phyloP scores from a whole-genome alignment of 2,888 invertebrate species.

The Frankliniella intonsa region DNA sequence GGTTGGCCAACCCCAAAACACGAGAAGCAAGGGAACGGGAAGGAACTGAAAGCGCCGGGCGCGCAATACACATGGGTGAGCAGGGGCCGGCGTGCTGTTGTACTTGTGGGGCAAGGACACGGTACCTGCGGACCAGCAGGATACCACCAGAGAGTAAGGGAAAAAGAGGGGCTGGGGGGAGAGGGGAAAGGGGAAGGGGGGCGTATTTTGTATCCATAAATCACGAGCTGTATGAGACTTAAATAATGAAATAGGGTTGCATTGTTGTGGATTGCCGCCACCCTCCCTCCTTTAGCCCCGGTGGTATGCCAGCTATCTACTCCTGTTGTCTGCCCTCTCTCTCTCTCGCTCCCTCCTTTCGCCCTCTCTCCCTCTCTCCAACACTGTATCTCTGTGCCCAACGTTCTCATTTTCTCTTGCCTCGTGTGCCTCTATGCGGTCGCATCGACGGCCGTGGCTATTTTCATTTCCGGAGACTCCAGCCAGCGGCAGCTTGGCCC shows the following conservation, averaged over 20 bases:
- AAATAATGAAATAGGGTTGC: conserved; percentile 20
- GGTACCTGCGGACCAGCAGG: too few relatives aligned
- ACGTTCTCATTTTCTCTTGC: neutral
- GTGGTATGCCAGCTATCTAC: too few relatives aligned
- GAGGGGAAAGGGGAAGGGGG: neutral
- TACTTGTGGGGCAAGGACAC: too few relatives aligned
- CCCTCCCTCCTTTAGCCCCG: too few relatives aligned
- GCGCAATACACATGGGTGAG: too few relatives aligned
- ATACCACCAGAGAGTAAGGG: neutral
- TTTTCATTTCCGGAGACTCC: conserved; percentile 14
- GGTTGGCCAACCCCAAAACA: too few relatives aligned
- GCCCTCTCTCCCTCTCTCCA: neutral
- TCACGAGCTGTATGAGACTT: conserved; percentile 20
- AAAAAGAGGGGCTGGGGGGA: neutral
- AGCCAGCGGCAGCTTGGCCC: too few relatives aligned
- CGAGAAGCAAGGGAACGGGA: too few relatives aligned
- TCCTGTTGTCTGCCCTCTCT: neutral
- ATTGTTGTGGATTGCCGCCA: conserved; percentile 21
- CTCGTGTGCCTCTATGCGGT: neutral
- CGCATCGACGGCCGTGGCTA: neutral
- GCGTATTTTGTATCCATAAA: conserved; percentile 22
- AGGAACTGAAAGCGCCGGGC: too few relatives aligned
- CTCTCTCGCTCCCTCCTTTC: conserved; percentile 16
- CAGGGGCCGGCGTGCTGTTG: too few relatives aligned
- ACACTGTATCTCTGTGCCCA: neutral